Evolutionary conservation across 2,113 vertebrate species (phyloP), one percentile per base, ranked within the genome.

Genomic region (Garra rufa): DNA sequence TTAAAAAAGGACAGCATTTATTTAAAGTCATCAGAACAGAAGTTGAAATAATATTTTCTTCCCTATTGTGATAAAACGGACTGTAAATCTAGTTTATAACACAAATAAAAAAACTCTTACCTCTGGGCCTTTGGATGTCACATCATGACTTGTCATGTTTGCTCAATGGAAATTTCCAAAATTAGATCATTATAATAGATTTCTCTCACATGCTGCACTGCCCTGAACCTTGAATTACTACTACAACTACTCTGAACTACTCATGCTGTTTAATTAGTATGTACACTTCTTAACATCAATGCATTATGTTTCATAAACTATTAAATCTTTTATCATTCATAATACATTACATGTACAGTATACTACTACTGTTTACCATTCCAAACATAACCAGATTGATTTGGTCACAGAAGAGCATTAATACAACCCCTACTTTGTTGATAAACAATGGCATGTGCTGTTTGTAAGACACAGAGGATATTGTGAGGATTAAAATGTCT

Each of bases 381-480:
- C 69, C 69, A 71, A 70, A 70, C 38, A 67, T 9, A 24, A 41
- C 21, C 34, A 71, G 17, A 41, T 4, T n/a, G 0, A 43, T n/a
- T 3, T 71, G 21, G 21, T n/a, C 21, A 44, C 21, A 71, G 38
- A 41, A 71, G 17, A 11, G 21, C 41, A 73, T 44, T 41, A 41
- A n/a, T 70, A 38, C 65, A 69, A 21, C 28, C 6, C 14, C 14
- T 67, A 67, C 2, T 19, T 34, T 41, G 34, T 44, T 71, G 41
- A 71, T 71, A 13, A 71, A 71, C 69, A 71, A 41, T 44, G 67
- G 21, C 38, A 44, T 71, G 19, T 24, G 69, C 9, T 46, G 69
- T 69, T 59, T 59, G 61, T 73, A 14, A 73, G 69, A 73, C 69
- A 46, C 11, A 10, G 38, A 14, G 41, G n/a, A 63, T 63, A 63